Conservation (phyloP, 2,797 vertebrate genomes). For the Thripadectes ignobilis region DNA sequence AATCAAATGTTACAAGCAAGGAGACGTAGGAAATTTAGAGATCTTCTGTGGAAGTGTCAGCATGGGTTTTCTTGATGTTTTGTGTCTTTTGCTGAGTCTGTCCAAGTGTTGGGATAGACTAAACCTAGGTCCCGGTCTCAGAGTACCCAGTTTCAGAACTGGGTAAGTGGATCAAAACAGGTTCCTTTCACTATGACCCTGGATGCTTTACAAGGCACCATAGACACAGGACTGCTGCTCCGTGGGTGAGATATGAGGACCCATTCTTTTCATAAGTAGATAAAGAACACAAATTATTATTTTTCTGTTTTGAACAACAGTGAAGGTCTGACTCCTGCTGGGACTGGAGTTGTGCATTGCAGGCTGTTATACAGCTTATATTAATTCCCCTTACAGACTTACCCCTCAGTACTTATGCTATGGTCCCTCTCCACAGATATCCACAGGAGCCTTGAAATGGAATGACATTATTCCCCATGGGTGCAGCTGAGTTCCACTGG, state of each 20-base stretch:
- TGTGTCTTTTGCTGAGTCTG: not conserved
- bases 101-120: not conserved
- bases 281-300: not conserved
- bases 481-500: not conserved
- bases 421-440: not conserved
- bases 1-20: slow-evolving; percentile 1
- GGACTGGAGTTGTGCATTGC: not conserved
- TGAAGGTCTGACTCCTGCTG: not conserved
- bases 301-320: not conserved
- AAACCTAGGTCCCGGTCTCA: not conserved
- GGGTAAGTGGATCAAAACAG: not conserved
- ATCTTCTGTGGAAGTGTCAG: not conserved
- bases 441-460: not conserved
- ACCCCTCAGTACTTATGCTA: not conserved
- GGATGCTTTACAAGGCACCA: not conserved
- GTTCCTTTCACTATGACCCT: not conserved
- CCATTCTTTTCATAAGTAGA: not conserved
- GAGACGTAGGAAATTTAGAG: not conserved
- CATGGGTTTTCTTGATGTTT: not conserved
- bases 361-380: rapidly evolving
- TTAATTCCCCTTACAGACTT: not conserved
- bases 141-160: not conserved
- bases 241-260: not conserved
- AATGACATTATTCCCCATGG: not conserved
- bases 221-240: not conserved